Percentiles rank a stretch among this genome's conserved stretches.
Evolutionary conservation across 2,797 vertebrate genomes (phyloP).

Genomic region (Cryptoblepharus egeriae): DNA sequence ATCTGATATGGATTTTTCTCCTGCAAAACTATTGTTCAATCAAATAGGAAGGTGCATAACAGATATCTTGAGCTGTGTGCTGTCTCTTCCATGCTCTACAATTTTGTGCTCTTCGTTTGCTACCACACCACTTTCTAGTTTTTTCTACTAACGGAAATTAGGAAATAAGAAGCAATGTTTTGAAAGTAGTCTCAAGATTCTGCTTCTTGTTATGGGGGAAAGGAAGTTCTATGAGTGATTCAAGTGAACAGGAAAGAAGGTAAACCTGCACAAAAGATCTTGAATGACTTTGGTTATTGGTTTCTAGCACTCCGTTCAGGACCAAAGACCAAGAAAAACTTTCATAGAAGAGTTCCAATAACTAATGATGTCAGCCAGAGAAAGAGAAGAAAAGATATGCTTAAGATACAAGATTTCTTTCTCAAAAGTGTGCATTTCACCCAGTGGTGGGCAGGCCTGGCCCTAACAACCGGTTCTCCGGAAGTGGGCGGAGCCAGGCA

Average conservation of each 20-base stretch:
- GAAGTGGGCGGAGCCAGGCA: too few species aligned
- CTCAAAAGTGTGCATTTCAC: too few species aligned
- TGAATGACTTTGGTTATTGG: too few species aligned
- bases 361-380: too few species aligned
- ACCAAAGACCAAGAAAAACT: too few species aligned
- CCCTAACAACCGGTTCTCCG: too few species aligned
- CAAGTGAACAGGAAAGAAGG: background rate
- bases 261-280: too few species aligned
- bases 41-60: background rate
- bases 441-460: too few species aligned
- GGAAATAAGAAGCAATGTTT: background rate
- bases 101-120: background rate
- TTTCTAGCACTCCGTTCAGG: too few species aligned
- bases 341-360: too few species aligned
- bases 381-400: background rate
- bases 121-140: background rate
- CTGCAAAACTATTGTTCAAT: background rate
- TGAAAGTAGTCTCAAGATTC: background rate
- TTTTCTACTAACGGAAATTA: too few species aligned
- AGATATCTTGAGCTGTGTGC: background rate
- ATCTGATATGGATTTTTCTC: background rate
- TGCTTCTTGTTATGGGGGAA: background rate
- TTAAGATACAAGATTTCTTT: background rate
- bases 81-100: background rate
- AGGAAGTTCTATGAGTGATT: background rate